A percentile compares a stretch with the other conserved stretches of the same genome.
These are phyloP conservation scores for Todiramphus chloris DNA, from an alignment of 2,113 vertebrate species.

Conservation along the genomic window DNA sequence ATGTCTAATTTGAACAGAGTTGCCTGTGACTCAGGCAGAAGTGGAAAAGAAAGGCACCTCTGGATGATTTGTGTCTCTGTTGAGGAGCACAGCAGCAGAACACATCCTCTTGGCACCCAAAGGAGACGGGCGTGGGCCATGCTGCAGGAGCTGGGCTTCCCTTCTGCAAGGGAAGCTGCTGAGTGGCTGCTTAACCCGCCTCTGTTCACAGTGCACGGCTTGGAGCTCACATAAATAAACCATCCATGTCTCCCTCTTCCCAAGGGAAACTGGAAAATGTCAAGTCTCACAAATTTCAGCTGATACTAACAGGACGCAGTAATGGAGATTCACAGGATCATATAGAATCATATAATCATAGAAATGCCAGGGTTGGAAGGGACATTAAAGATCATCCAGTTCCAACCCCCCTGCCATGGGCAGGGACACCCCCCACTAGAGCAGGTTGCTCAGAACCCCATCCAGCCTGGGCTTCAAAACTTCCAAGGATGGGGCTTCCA, in stretches of 20 bases:
- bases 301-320: background rate
- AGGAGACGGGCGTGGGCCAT: background rate
- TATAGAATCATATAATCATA: too few species aligned
- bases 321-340: too few species aligned
- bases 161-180: background rate
- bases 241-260: background rate
- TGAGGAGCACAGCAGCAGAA: background rate
- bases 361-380: too few species aligned
- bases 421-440: too few species aligned
- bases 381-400: too few species aligned
- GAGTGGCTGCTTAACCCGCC: rapidly evolving
- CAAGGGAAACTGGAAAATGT: background rate
- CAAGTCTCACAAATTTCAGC: background rate
- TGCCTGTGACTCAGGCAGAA: background rate
- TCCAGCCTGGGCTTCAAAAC: too few species aligned
- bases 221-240: background rate
- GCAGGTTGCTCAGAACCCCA: too few species aligned
- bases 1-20: background rate
- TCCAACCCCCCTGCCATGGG: too few species aligned
- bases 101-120: background rate
- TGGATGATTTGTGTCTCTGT: background rate
- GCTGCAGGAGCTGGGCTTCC: background rate
- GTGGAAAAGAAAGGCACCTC: background rate
- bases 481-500: too few species aligned
- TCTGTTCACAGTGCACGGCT: background rate